These are phyloP conservation scores for Hypotaenidia okinawae DNA, from an alignment of 2,797 vertebrate species.

Conservation along the genomic window DNA sequence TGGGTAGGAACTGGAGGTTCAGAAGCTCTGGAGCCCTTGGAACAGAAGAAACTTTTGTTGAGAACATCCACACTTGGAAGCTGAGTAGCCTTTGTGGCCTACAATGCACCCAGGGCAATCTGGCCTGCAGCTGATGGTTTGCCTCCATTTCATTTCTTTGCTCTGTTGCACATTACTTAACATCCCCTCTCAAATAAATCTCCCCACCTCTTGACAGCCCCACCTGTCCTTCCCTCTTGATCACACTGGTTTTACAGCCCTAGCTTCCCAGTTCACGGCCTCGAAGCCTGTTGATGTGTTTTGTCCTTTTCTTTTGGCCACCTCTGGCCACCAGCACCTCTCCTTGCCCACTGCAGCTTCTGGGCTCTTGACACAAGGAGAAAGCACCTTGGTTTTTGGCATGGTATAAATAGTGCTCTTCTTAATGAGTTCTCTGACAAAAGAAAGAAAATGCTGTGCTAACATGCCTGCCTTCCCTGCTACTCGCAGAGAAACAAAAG, in stretches of 20 bases:
- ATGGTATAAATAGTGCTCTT: neutral
- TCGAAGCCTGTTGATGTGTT: neutral
- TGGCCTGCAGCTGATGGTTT: fast-evolving
- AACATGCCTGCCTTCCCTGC: neutral
- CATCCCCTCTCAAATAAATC: neutral
- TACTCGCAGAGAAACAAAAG: neutral
- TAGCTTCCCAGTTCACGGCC: neutral
- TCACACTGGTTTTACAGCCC: neutral
- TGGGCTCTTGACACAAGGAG: neutral
- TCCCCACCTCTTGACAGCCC: neutral
- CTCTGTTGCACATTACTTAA: neutral
- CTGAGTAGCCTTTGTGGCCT: neutral
- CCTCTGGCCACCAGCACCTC: fast-evolving
- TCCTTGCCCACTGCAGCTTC: neutral
- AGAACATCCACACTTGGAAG: neutral
- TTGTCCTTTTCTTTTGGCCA: neutral
- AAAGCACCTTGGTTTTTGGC: neutral
- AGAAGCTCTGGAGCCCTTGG: neutral
- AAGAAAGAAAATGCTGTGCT: neutral
- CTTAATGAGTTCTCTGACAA: neutral
- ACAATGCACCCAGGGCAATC: too few species aligned
- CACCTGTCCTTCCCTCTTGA: neutral
- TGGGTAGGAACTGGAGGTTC: neutral
- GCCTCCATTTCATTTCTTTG: neutral
- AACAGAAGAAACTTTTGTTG: neutral